Percentiles rank a stretch among this genome's conserved stretches.
Evolutionary conservation across 1,140 invertebrate species (phyloP).

Genomic region (Aphelinus atriplicis): DNA sequence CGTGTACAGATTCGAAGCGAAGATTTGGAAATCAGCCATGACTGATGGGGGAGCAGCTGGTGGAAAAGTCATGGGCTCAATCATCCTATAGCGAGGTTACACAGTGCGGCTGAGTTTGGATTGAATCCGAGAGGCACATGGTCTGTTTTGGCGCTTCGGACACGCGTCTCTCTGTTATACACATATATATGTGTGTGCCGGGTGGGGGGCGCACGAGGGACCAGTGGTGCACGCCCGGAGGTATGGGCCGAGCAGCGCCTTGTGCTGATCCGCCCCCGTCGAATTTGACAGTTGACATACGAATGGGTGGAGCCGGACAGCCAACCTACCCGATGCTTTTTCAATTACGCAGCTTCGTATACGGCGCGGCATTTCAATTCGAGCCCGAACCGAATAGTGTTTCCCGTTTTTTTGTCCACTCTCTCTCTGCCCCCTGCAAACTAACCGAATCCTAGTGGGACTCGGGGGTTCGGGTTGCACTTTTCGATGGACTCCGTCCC

Average conservation of each 20-base stretch:
- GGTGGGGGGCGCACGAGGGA: conserved; percentile 8
- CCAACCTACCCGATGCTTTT: conserved; percentile 18
- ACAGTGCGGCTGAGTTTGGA: conserved; percentile 3
- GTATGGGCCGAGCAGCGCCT: not conserved
- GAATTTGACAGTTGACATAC: conserved; percentile 29
- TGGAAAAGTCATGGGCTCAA: no score
- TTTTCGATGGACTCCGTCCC: not conserved
- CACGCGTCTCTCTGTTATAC: not conserved
- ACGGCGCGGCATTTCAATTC: not conserved
- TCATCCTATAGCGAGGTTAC: no score
- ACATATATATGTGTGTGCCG: not conserved
- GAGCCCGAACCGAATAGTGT: not conserved
- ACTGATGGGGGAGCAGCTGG: no score
- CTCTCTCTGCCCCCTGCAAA: no score
- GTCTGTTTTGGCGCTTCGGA: no score
- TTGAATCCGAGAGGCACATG: not conserved
- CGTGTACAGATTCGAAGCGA: no score
- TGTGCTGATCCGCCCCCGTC: not conserved
- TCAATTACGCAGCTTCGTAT: conserved; percentile 28
- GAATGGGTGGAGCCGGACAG: not conserved
- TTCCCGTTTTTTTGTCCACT: no score
- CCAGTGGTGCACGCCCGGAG: not conserved
- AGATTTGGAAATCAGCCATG: no score
- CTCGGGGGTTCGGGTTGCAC: not conserved
- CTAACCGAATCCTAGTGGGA: not conserved